These are phyloP conservation scores for Mantis religiosa DNA, from an alignment of 2,888 invertebrate species.

Conservation along the genomic window DNA sequence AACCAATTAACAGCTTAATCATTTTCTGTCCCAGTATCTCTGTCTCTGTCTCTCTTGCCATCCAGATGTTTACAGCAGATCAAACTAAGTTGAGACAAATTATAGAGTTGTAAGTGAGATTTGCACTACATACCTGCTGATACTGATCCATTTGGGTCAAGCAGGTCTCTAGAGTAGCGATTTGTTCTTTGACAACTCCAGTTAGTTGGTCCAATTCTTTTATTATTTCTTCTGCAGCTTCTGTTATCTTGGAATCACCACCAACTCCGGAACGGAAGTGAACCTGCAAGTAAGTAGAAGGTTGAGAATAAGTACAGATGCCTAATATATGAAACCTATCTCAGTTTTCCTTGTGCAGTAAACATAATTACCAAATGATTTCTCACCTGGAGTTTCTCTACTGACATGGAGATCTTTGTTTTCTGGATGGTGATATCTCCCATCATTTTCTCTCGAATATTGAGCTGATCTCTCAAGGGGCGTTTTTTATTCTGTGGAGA, in stretches of 20 bases:
- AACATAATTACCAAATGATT: too few relatives aligned
- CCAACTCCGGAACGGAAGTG: constrained; percentile 83
- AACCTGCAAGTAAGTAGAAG: constrained; percentile 55
- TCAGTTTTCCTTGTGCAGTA: neutral
- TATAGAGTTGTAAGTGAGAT: too few relatives aligned
- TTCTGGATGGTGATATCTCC: constrained; percentile 85
- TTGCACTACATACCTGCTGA: constrained; percentile 54
- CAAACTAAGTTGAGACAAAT: too few relatives aligned
- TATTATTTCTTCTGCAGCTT: constrained; percentile 65
- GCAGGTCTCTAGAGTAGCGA: constrained; percentile 65
- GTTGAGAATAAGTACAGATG: neutral
- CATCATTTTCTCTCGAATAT: constrained; percentile 77
- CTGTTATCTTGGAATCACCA: constrained; percentile 69
- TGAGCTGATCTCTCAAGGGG: constrained; percentile 81
- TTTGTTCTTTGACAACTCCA: constrained; percentile 59
- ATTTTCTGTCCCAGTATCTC: too few relatives aligned
- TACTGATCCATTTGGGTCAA: constrained; percentile 82
- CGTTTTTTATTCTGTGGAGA: constrained; percentile 81
- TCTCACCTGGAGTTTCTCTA: constrained; percentile 84
- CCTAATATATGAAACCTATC: neutral
- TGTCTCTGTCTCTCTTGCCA: too few relatives aligned
- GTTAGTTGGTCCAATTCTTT: constrained; percentile 64
- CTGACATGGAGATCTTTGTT: constrained; percentile 81
- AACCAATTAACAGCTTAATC: too few relatives aligned
- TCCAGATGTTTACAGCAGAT: too few relatives aligned